Evolutionary conservation across 2,113 vertebrate species (phyloP), one percentile per base, ranked within the genome.

Genomic region (Hippolais icterina): DNA sequence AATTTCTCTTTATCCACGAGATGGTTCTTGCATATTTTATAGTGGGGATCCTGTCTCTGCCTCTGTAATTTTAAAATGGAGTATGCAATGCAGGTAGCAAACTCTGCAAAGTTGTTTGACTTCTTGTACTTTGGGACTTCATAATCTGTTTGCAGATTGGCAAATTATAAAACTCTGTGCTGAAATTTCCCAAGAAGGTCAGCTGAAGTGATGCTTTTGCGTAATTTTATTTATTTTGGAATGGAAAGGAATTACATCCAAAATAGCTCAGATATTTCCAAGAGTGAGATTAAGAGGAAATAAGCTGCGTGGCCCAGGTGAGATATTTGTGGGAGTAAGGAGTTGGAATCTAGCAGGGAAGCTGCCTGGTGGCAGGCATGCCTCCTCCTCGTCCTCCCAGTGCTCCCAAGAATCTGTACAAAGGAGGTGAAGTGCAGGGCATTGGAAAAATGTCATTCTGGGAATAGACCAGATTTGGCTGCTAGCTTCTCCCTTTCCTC

Each of bases 311-410:
- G 44, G 31, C 13, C 13, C 31, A 50, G 54, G 54, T 80, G 49
- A 90, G 71, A 5, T 68, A 37, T 25, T 83, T 57, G 12, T 37
- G 57, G 12, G 15, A 90, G 24, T 2, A 3, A 33, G 10, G 22
- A 61, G 56, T 49, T 57, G 31, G 6, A 33, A 39, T 77, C 80
- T 70, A 44, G 16, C 68, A 77, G 69, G 70, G 47, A 59, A 87
- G 39, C 35, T 87, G 47, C 47, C 12, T 5, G 11, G 35, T 71
- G 49, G 44, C 37, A 64, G 56, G 25, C 23, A 7, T 0, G 0
- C 20, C 27, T 76, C n/a, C 16, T 86, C 2, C 1, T 0, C 2
- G 0, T 74, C 10, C 6, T 89, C 2, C 0, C 0, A 3, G 0
- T 74, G 9, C 6, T 89, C 2, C 1, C 0, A 5, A 54, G 15